These are phyloP conservation scores for Brachystomella parvula DNA, from an alignment of 1,140 invertebrate species.

Conservation along the genomic window DNA sequence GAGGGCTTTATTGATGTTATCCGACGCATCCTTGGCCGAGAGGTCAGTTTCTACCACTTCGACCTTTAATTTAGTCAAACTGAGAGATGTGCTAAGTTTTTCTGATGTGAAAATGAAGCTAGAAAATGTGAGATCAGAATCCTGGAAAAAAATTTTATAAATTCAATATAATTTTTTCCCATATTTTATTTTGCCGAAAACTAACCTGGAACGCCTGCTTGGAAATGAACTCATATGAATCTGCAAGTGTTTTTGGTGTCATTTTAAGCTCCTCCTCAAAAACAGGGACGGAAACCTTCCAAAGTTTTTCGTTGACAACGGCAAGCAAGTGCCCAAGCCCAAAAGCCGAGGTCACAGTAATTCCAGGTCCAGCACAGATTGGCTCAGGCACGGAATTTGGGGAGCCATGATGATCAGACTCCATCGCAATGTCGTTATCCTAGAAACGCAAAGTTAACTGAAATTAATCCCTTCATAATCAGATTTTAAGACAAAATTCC, in stretches of 20 bases:
- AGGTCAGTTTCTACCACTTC: background rate
- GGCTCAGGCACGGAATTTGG: background rate
- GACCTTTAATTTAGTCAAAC: background rate
- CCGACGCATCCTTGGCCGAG: background rate
- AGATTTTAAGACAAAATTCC: background rate
- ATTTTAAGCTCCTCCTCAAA: background rate
- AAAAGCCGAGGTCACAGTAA: slow-evolving; percentile 4
- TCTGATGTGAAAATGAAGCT: background rate
- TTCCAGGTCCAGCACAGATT: background rate
- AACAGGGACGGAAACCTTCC: background rate
- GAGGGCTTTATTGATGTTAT: slow-evolving; percentile 1
- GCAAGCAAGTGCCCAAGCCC: slow-evolving; percentile 13
- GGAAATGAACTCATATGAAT: slow-evolving; percentile 1
- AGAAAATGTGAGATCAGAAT: background rate
- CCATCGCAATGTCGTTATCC: slow-evolving; percentile 4
- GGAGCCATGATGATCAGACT: background rate
- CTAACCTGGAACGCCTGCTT: background rate
- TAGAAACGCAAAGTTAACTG: too few species aligned
- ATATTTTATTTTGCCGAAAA: too few species aligned
- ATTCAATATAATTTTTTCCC: background rate
- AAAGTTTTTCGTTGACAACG: background rate
- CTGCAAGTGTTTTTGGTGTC: slow-evolving; percentile 3
- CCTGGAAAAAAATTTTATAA: background rate
- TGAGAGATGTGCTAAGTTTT: background rate
- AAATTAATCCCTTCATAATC: too few species aligned